Percentiles rank a stretch among this genome's conserved stretches.
Conservation (phyloP, 2,797 vertebrate species). For the Chrysocyon brachyurus region DNA sequence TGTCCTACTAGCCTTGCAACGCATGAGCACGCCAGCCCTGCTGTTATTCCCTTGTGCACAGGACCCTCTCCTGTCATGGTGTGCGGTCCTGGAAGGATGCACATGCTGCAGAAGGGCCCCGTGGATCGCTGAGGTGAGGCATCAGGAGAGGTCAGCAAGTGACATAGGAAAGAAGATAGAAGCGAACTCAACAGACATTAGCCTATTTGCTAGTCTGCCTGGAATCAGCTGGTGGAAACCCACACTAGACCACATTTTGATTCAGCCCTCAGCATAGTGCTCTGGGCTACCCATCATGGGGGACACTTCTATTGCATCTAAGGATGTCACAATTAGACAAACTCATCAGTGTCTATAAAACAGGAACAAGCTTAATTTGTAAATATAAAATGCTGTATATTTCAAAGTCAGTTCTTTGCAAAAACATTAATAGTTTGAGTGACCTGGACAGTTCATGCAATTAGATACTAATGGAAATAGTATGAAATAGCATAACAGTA, state of each 20-base stretch:
- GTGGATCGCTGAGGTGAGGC: neutral
- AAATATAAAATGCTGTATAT: neutral
- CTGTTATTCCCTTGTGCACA: neutral
- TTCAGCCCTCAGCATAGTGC: neutral
- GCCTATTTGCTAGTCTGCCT: neutral
- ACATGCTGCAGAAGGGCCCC: neutral
- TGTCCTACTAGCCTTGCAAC: neutral
- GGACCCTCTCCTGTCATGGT: too few species aligned
- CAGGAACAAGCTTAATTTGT: neutral
- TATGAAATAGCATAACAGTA: neutral
- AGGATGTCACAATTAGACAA: neutral
- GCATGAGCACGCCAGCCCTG: rapidly evolving
- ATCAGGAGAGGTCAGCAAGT: neutral
- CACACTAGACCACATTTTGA: neutral
- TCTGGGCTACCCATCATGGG: neutral
- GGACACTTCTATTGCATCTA: neutral
- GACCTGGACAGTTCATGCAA: neutral
- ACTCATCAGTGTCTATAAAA: neutral
- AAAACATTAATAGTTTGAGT: neutral
- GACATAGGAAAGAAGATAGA: neutral
- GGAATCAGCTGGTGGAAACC: neutral
- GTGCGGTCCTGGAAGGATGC: neutral
- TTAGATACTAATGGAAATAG: neutral
- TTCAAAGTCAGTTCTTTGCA: neutral
- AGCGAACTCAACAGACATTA: neutral